phyloP scores from a whole-genome alignment of 1,140 invertebrate species.

The Piezodorus guildinii region DNA sequence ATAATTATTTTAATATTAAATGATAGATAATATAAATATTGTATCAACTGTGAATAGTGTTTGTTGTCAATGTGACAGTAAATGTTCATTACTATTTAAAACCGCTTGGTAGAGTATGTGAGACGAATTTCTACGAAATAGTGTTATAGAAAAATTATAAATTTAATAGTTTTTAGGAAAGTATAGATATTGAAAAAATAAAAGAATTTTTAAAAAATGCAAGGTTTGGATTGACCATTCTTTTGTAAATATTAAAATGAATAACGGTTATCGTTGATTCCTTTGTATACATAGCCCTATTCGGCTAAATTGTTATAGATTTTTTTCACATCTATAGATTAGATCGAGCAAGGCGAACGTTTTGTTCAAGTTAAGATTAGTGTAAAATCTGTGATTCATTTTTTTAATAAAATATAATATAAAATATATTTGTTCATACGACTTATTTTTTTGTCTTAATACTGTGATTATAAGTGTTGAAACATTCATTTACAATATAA shows the following conservation, averaged over 20 bases:
- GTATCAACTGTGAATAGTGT: conserved; percentile 14
- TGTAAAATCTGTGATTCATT: conserved; percentile 15
- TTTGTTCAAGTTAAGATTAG: conserved; percentile 14
- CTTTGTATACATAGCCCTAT: conserved; percentile 9
- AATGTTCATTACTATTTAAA: conserved; percentile 19
- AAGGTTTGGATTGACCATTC: conserved; percentile 7
- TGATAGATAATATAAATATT: too few species aligned
- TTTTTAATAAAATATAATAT: conserved; percentile 7
- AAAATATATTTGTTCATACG: conserved; percentile 14
- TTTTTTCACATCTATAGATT: conserved; percentile 15
- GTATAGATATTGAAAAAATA: conserved; percentile 17
- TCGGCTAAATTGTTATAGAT: conserved; percentile 13
- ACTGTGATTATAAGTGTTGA: conserved; percentile 19
- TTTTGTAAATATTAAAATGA: conserved; percentile 7
- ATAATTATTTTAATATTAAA: conserved; percentile 8
- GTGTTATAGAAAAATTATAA: conserved; percentile 12
- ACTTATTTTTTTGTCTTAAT: conserved; percentile 21
- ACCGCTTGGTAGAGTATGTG: conserved; percentile 19
- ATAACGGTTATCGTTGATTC: conserved; percentile 6
- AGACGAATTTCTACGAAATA: conserved; percentile 17
- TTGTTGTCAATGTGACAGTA: conserved; percentile 21
- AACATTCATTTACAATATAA: conserved; percentile 9
- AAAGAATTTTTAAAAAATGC: conserved; percentile 1
- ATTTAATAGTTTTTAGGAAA: conserved; percentile 12
- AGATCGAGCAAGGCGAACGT: conserved; percentile 9